Evolutionary conservation across 2,797 vertebrate genomes (phyloP).

Genomic region (Nasua narica): DNA sequence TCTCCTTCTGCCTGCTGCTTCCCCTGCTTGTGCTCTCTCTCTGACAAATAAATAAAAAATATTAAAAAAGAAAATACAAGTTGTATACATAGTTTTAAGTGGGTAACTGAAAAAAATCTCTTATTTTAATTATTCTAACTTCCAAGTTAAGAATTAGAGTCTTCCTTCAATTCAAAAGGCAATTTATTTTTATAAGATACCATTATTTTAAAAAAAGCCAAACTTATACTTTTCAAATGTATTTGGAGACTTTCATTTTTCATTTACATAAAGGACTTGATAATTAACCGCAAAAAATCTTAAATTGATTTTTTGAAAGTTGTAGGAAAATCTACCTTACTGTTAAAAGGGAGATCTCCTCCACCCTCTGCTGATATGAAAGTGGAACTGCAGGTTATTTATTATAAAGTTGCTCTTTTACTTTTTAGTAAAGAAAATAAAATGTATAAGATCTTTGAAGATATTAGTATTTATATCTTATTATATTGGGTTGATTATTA

Average conservation of each 20-base stretch:
- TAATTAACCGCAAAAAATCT: background rate
- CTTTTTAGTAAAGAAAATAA: background rate
- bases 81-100: background rate
- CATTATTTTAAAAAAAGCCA: background rate
- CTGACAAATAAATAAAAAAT: background rate
- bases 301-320: background rate
- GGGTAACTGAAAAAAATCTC: background rate
- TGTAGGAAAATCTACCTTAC: background rate
- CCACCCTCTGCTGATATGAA: slow-evolving; percentile 39
- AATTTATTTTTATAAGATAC: background rate
- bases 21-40: background rate
- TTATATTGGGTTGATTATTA: background rate
- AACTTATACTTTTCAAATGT: background rate
- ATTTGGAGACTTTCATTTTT: background rate
- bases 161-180: background rate
- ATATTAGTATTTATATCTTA: background rate
- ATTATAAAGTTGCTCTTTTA: background rate
- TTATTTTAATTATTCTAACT: background rate
- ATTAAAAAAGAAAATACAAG: background rate
- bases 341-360: background rate
- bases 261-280: background rate
- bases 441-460: background rate
- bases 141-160: background rate
- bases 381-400: slow-evolving; percentile 24
- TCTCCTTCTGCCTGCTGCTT: background rate